Conservation (phyloP, 1,140 invertebrate genomes). For the Argopecten irradians region DNA sequence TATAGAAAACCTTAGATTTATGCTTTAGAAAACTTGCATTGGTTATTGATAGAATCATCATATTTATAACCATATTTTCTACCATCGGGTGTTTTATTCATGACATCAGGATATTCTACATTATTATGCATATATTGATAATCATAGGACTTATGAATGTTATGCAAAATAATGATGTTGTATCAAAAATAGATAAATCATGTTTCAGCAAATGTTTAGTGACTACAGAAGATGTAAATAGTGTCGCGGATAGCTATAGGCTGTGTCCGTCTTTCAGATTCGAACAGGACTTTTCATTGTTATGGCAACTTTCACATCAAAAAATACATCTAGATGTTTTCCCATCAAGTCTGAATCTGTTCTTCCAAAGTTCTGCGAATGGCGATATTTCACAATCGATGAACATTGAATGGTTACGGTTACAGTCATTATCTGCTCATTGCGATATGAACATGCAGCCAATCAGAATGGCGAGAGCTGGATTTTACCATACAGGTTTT, state of each 20-base stretch:
- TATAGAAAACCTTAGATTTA: background rate
- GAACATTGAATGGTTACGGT: constrained; percentile 24
- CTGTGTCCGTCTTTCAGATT: background rate
- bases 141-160: background rate
- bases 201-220: background rate
- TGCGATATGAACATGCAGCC: background rate
- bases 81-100: background rate
- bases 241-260: background rate
- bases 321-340: background rate
- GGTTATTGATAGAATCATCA: background rate
- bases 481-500: constrained; percentile 30
- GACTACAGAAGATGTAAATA: background rate
- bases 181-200: background rate
- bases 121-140: background rate
- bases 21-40: background rate
- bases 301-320: background rate
- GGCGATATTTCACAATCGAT: background rate
- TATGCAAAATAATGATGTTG: background rate
- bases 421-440: constrained; percentile 19
- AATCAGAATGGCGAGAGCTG: constrained; percentile 29
- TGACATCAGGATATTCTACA: background rate
- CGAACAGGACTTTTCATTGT: background rate
- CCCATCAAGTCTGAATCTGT: background rate
- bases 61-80: background rate
- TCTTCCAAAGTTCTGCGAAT: background rate